Evolutionary conservation across 2,888 invertebrate genomes (phyloP).

Genomic region (Drosophila borealis): DNA sequence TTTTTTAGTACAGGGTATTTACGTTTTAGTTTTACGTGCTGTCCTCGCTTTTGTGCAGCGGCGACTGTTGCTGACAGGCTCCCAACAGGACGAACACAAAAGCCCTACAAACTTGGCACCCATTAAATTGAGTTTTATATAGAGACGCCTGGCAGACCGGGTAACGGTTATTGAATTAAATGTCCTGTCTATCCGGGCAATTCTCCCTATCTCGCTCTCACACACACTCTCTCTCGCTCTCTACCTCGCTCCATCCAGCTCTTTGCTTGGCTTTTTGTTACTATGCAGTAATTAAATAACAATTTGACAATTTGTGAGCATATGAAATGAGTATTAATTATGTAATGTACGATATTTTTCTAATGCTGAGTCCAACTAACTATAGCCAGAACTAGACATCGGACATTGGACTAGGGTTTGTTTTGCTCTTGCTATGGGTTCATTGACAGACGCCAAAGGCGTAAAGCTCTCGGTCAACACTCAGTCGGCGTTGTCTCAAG

Average conservation of each 20-base stretch:
- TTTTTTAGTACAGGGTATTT: conserved; percentile 26
- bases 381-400: not conserved
- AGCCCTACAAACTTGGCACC: conserved; percentile 61
- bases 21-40: not conserved
- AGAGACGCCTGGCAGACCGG: conserved; percentile 59
- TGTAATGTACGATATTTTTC: not conserved
- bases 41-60: conserved; percentile 28
- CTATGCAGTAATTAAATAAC: conserved; percentile 44
- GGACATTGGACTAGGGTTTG: not conserved
- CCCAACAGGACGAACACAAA: conserved; percentile 48
- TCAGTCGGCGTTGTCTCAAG: conserved; percentile 12
- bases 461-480: conserved; percentile 6
- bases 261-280: conserved; percentile 12
- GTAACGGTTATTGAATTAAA: conserved; percentile 69
- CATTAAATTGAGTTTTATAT: conserved; percentile 76
- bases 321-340: not conserved
- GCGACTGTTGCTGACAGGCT: conserved; percentile 67
- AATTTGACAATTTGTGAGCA: conserved; percentile 11
- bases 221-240: not conserved
- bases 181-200: conserved; percentile 24
- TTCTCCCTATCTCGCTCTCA: not conserved
- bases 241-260: not conserved
- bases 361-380: not conserved
- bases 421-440: not conserved
- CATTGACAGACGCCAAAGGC: not conserved